Evolutionary conservation across 1,140 invertebrate species (phyloP).

Genomic region (Psilanteris sp.): DNA sequence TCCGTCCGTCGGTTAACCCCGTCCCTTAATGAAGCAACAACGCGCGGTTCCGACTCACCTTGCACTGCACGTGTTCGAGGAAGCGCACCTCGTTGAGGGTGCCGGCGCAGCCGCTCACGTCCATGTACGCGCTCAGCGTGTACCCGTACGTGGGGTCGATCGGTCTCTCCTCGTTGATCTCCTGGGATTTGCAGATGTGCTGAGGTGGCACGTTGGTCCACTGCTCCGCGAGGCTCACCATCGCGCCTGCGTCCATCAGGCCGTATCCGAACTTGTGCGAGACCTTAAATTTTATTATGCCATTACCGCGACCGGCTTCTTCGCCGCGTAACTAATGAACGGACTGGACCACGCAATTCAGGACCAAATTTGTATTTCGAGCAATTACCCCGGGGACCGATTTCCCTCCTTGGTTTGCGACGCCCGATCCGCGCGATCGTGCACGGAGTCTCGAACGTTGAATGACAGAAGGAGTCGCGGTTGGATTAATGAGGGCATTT

Average conservation of each 20-base stretch:
- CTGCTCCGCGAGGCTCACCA: constrained; percentile 94
- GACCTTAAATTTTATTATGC: constrained; percentile 76
- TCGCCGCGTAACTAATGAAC: constrained; percentile 1
- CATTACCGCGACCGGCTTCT: background rate
- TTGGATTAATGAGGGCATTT: no score
- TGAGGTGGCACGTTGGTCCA: constrained; percentile 98
- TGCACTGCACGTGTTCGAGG: constrained; percentile 96
- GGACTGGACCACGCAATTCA: no score
- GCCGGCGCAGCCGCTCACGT: constrained; percentile 91
- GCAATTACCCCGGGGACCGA: no score
- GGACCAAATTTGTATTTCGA: no score
- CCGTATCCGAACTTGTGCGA: constrained; percentile 99
- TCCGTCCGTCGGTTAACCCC: constrained; percentile 60
- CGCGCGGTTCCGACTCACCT: constrained; percentile 76
- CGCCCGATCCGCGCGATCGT: no score
- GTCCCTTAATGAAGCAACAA: constrained; percentile 58
- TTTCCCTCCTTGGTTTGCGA: no score
- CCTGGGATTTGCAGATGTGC: constrained; percentile 95
- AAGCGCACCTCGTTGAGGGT: constrained; percentile 93
- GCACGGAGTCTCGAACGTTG: no score
- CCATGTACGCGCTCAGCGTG: constrained; percentile 88
- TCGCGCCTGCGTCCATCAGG: constrained; percentile 96
- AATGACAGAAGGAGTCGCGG: no score
- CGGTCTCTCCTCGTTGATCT: constrained; percentile 90
- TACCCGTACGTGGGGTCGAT: constrained; percentile 87